These are phyloP conservation scores for Conus betulinus DNA, from an alignment of 1,140 invertebrate genomes.

Conservation along the genomic window DNA sequence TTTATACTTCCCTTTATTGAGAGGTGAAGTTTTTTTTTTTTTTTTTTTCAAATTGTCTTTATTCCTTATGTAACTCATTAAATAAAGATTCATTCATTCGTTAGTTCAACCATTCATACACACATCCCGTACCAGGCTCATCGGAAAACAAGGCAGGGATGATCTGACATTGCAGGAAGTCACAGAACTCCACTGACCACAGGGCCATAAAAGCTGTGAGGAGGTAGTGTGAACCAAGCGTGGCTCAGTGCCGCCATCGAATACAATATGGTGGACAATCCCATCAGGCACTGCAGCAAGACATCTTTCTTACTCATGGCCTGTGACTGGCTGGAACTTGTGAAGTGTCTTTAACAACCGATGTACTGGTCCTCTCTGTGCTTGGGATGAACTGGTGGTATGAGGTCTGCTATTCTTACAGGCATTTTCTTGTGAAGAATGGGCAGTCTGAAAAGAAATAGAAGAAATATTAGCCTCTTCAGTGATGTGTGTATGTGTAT, in stretches of 20 bases:
- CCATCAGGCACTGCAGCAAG: conserved; percentile 31
- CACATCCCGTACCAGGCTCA: conserved; percentile 51
- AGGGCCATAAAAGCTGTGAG: conserved; percentile 54
- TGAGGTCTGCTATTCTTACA: neutral
- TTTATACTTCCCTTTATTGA: no score
- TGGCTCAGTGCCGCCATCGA: conserved; percentile 48
- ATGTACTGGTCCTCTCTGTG: neutral
- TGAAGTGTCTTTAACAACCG: neutral
- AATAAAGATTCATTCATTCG: no score
- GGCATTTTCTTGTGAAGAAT: neutral
- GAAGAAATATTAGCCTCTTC: neutral
- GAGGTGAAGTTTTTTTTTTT: no score
- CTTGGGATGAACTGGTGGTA: neutral
- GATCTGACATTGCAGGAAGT: conserved; percentile 53
- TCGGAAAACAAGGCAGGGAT: conserved; percentile 58
- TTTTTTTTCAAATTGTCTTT: no score
- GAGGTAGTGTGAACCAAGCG: conserved; percentile 54
- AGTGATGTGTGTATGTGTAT: no score
- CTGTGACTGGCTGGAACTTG: neutral
- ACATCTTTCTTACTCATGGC: conserved; percentile 5
- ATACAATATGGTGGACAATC: conserved; percentile 50
- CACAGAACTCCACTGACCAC: conserved; percentile 56
- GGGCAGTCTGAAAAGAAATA: neutral
- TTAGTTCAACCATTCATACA: neutral
- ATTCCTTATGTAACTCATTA: no score